phyloP scores from a whole-genome alignment of 1,140 invertebrate genomes.

The Hormaphis cornu region DNA sequence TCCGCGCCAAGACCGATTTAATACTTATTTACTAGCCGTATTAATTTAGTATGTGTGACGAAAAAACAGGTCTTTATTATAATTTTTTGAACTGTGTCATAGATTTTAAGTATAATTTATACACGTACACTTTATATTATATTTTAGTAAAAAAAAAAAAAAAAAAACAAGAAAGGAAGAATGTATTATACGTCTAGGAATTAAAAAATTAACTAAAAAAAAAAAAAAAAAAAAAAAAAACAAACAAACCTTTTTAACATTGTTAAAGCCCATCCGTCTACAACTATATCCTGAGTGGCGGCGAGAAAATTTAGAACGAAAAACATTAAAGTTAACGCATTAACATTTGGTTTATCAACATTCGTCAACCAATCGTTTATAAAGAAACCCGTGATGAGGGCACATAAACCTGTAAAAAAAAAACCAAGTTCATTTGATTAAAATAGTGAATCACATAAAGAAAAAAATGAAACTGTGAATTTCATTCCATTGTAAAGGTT shows the following conservation, averaged over 20 bases:
- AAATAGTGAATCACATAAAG: background rate
- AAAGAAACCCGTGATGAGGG: constrained; percentile 50
- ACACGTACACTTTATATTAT: too few relatives aligned
- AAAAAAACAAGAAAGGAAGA: too few relatives aligned
- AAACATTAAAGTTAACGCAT: constrained; percentile 60
- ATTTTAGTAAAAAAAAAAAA: too few relatives aligned
- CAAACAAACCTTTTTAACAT: constrained; percentile 77
- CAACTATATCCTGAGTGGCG: constrained; percentile 98
- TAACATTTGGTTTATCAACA: constrained; percentile 58
- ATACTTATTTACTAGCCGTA: too few relatives aligned
- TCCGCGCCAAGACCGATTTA: too few relatives aligned
- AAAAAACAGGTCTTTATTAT: too few relatives aligned
- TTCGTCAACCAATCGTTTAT: background rate
- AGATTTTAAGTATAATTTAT: too few relatives aligned
- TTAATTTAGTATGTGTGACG: too few relatives aligned
- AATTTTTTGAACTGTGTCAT: too few relatives aligned
- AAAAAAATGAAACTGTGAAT: background rate
- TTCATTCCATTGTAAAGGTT: too few relatives aligned
- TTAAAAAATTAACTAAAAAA: background rate
- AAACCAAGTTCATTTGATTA: background rate
- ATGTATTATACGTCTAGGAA: too few relatives aligned
- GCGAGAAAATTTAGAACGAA: constrained; percentile 72
- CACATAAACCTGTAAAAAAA: constrained; percentile 48
- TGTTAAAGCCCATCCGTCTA: constrained; percentile 98
- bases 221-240: background rate